Percentiles rank a stretch among this genome's conserved stretches.
Evolutionary conservation across 2,888 invertebrate genomes (phyloP).

Genomic region (Andricus curvator): DNA sequence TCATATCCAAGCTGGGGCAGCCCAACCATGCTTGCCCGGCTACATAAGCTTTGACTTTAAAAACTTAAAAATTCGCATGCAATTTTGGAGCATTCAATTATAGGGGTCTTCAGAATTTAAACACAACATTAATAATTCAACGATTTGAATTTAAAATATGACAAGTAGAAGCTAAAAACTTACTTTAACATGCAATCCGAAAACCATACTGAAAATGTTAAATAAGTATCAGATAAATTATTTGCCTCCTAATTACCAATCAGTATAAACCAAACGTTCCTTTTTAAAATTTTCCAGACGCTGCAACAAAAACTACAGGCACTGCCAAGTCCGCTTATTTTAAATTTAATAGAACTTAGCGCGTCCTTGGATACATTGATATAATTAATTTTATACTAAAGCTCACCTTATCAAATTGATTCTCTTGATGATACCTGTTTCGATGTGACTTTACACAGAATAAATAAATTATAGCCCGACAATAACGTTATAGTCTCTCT

Average conservation of each 20-base stretch:
- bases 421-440: conserved; percentile 14
- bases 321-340: background rate
- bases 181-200: background rate
- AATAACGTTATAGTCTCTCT: background rate
- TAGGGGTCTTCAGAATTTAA: background rate
- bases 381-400: background rate
- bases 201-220: background rate
- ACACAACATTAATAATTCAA: background rate
- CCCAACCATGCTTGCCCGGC: too few relatives aligned
- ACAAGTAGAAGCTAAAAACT: background rate
- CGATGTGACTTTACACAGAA: conserved; percentile 23
- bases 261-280: background rate
- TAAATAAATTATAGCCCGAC: conserved; percentile 15
- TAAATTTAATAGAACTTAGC: background rate
- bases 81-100: too few relatives aligned
- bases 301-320: background rate
- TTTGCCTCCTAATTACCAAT: background rate
- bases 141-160: background rate
- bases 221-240: background rate
- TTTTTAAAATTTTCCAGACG: background rate
- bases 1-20: too few relatives aligned
- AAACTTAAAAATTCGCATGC: too few relatives aligned
- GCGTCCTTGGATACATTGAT: conserved; percentile 15
- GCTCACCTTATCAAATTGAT: conserved; percentile 19
- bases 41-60: too few relatives aligned